These are phyloP conservation scores for Sander vitreus DNA, from an alignment of 2,113 vertebrate genomes.

Conservation along the genomic window DNA sequence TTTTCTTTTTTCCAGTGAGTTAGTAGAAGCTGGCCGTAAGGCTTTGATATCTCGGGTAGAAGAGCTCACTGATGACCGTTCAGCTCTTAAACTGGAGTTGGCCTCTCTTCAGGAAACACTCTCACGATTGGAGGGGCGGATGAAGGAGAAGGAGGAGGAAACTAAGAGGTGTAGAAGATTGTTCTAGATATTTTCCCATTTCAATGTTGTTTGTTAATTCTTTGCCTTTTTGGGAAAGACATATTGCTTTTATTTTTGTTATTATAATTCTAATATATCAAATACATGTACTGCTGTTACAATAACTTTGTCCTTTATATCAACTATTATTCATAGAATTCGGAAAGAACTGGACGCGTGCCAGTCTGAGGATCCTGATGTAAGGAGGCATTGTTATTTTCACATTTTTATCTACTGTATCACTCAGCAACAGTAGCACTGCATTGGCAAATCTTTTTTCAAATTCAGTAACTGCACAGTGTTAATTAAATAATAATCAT, in stretches of 20 bases:
- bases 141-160: constrained; percentile 85
- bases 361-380: constrained; percentile 78
- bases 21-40: constrained; percentile 82
- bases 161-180: constrained; percentile 74
- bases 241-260: neutral
- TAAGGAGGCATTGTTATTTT: constrained; percentile 54
- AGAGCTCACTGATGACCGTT: constrained; percentile 85
- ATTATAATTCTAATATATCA: neutral
- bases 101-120: constrained; percentile 76
- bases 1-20: constrained; percentile 68
- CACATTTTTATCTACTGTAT: neutral
- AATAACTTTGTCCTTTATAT: constrained; percentile 1
- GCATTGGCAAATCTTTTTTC: neutral
- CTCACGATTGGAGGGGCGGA: constrained; percentile 73
- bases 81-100: constrained; percentile 78
- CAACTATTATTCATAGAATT: constrained; percentile 64
- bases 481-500: neutral
- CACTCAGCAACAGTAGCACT: neutral
- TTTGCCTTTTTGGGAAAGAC: neutral
- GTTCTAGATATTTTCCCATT: neutral
- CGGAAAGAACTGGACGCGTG: constrained; percentile 78
- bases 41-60: constrained; percentile 83
- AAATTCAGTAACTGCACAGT: neutral
- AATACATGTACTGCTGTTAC: neutral
- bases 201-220: neutral